These are phyloP conservation scores for Crotalus horridus DNA, from an alignment of 2,113 vertebrate species.

Conservation along the genomic window DNA sequence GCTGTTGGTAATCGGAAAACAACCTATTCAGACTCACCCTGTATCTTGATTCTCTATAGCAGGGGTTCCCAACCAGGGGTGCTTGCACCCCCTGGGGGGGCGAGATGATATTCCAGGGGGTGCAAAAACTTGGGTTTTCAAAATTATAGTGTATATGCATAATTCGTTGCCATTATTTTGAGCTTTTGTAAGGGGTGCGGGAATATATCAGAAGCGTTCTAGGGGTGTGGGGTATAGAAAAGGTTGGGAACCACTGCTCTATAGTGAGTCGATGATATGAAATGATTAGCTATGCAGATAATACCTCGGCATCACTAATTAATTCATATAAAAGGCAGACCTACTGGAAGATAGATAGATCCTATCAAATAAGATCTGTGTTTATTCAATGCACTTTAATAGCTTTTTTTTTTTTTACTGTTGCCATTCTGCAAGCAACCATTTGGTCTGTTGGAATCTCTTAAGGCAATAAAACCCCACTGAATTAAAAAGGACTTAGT, in stretches of 20 bases:
- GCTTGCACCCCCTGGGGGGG: no score
- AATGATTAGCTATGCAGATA: not conserved
- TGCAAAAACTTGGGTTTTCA: no score
- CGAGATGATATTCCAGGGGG: no score
- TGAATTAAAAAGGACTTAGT: not conserved
- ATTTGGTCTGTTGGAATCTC: not conserved
- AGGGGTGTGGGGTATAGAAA: no score
- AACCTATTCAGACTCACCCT: not conserved
- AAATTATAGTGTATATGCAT: no score
- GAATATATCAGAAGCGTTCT: no score
- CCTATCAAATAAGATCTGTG: not conserved
- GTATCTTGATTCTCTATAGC: not conserved
- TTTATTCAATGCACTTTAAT: not conserved
- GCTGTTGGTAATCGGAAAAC: not conserved
- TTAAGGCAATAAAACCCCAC: not conserved
- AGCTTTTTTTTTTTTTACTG: not conserved
- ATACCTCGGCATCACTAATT: not conserved
- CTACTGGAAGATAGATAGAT: not conserved
- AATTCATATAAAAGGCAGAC: not conserved
- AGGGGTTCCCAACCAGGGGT: no score
- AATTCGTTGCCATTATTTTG: no score
- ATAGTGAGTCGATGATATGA: not conserved
- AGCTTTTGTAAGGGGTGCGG: no score
- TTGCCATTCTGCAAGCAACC: not conserved
- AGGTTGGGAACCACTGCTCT: no score